Percentiles rank a stretch among this genome's conserved stretches.
These are phyloP conservation scores for Datnioides undecimradiatus DNA, from an alignment of 2,113 vertebrate genomes.

Conservation along the genomic window DNA sequence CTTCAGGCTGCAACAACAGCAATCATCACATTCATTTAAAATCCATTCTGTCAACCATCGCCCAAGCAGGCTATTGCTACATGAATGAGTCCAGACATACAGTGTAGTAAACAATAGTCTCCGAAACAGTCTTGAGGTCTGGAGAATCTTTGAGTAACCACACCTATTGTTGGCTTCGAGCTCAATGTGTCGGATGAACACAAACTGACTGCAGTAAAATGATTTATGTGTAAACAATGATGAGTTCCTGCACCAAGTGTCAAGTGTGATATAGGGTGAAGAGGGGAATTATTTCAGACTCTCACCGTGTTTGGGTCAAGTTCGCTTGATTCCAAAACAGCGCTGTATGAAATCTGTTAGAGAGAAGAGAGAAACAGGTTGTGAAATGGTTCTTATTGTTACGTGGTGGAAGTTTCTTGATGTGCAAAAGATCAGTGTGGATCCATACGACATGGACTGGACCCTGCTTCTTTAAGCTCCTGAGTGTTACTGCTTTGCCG, in stretches of 20 bases:
- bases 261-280: background rate
- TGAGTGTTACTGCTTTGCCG: background rate
- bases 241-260: background rate
- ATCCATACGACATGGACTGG: background rate
- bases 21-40: conserved; percentile 48
- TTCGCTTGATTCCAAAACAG: conserved; percentile 45
- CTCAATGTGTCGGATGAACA: conserved; percentile 2
- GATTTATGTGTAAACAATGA: conserved; percentile 15
- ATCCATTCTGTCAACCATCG: conserved; percentile 25
- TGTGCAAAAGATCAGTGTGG: background rate
- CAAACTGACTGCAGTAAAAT: conserved; percentile 26
- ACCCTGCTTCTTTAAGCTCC: too few species aligned
- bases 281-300: background rate
- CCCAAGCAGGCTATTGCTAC: conserved; percentile 21
- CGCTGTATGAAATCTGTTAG: conserved; percentile 69
- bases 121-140: conserved; percentile 47
- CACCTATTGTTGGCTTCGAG: conserved; percentile 49
- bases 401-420: background rate
- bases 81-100: conserved; percentile 41
- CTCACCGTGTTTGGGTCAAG: conserved; percentile 71
- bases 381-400: background rate
- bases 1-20: conserved; percentile 24
- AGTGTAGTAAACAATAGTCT: conserved; percentile 42
- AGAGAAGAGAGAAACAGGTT: conserved; percentile 22
- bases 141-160: conserved; percentile 12